phyloP scores from a whole-genome alignment of 2,113 vertebrate species.

The Gymnorhina tibicen region DNA sequence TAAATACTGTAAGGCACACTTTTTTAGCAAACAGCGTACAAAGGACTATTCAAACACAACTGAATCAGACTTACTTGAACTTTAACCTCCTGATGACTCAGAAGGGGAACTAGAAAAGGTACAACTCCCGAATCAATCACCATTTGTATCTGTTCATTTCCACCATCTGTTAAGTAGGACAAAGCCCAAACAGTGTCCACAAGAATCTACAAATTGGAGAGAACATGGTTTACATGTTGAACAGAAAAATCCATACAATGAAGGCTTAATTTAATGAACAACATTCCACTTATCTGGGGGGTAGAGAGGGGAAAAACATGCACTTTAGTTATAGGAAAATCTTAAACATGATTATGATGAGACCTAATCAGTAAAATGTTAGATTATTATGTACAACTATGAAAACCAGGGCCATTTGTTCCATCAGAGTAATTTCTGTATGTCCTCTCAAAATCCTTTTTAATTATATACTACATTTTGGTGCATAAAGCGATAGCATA shows the following conservation, averaged over 20 bases:
- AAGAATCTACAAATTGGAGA: constrained; percentile 81
- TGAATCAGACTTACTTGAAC: constrained; percentile 85
- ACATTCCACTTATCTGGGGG: neutral
- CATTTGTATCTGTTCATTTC: constrained; percentile 99
- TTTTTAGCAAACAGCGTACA: neutral
- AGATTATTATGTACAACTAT: neutral
- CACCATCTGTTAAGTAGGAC: constrained; percentile 97
- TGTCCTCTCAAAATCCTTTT: neutral
- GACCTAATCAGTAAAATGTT: neutral
- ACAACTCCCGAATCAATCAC: constrained; percentile 98
- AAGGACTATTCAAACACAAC: neutral
- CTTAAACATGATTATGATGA: neutral
- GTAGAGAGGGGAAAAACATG: neutral
- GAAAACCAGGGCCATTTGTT: neutral
- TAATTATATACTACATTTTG: neutral
- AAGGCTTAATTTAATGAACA: neutral
- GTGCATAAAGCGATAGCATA: neutral
- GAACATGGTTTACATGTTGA: neutral
- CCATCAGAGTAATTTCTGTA: neutral
- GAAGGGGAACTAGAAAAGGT: constrained; percentile 95
- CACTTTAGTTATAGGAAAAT: neutral
- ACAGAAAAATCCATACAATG: neutral
- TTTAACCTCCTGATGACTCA: constrained; percentile 99
- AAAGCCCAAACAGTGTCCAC: constrained; percentile 99
- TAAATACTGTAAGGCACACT: neutral